Base-by-base conservation (phyloP, 2,888 invertebrate genomes). In the Thereva nobilitata region DNA sequence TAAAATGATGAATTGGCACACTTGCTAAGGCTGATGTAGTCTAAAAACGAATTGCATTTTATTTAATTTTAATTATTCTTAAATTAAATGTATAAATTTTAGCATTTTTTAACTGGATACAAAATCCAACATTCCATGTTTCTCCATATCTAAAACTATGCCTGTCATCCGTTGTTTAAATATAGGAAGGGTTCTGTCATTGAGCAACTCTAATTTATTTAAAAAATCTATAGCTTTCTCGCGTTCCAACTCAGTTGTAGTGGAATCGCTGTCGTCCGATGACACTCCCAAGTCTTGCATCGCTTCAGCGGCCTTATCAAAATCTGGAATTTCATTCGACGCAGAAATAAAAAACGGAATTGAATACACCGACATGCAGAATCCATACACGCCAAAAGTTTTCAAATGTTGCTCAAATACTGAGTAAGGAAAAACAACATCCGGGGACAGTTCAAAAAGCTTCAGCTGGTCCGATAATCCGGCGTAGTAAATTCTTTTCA, bases 341-440 rank as follows among this genome's bases (percentile, higher is more conserved):
- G 74, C 74, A 3, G 75, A 73, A 47, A 78, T 74, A 40, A 76
- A 77, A 61, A 77, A 78, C 1, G 77, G 77, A 42, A 78, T 68
- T 0, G 76, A 67, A 70, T 75, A 76, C 1, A 75, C 73, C 0
- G 76, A 73, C 75, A 78, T 78, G 23, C 76, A 76, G 38, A 77
- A 72, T 23, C 77, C 78, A 66, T 74, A 78, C 2, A 74, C 69
- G 0, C 77, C 78, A 67, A 72, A 77, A 4, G 71, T 70, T 4
- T 71, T 69, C n/a, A 79, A 59, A 37, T 79, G 77, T 10, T 72
- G 70, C 49, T 75, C 64, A 12, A 77, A 75, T 4, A 74, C 56
- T 0, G 67, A 9, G 42, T 71, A 72, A 0, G 78, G 74, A 69
- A 74, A 78, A 5, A 78, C 70, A n/a, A 71, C 50, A 2, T 73